Percentiles rank a stretch among this genome's conserved stretches.
phyloP scores from a whole-genome alignment of 2,797 vertebrate species.

The Helarctos malayanus region DNA sequence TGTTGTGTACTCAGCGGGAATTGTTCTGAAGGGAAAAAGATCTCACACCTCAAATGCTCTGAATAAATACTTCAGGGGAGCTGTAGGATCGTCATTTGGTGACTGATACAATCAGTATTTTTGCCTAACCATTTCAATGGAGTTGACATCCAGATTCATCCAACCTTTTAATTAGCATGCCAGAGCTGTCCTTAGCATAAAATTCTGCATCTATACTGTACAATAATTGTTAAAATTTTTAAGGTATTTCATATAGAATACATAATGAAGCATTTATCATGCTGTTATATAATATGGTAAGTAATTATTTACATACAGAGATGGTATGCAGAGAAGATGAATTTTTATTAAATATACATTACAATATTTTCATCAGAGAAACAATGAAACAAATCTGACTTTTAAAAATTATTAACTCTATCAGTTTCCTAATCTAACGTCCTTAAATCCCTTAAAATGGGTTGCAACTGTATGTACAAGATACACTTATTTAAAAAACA shows the following conservation, averaged over 20 bases:
- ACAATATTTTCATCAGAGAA: neutral
- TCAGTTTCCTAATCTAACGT: neutral
- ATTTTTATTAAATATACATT: neutral
- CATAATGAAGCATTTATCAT: neutral
- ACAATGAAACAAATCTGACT: neutral
- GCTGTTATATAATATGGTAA: neutral
- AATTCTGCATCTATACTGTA: neutral
- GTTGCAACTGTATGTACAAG: neutral
- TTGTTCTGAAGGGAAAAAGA: neutral
- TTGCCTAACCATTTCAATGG: neutral
- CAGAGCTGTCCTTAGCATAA: neutral
- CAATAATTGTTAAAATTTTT: neutral
- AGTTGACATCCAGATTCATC: conserved; percentile 16
- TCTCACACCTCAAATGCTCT: neutral
- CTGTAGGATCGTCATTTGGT: neutral
- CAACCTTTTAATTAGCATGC: conserved; percentile 52
- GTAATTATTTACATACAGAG: neutral
- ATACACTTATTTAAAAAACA: neutral
- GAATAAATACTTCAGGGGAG: neutral
- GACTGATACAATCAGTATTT: neutral
- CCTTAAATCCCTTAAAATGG: neutral
- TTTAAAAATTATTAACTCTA: neutral
- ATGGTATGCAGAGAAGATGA: neutral
- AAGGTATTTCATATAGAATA: neutral
- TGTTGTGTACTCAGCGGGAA: neutral